These are phyloP conservation scores for Acestrorhynchus altus DNA, from an alignment of 2,797 vertebrate genomes.

Conservation along the genomic window DNA sequence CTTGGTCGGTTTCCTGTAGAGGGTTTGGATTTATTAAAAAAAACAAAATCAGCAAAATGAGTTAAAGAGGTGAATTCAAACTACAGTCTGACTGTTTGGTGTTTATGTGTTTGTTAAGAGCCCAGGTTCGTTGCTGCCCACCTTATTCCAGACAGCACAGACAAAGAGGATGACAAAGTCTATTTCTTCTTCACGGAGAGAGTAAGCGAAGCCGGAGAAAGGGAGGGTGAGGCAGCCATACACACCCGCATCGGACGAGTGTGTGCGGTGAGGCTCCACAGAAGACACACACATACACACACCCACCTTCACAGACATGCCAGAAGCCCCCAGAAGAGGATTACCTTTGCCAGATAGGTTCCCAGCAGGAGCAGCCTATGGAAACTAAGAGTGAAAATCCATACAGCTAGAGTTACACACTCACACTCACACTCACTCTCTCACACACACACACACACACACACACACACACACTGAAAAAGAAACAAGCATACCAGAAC, in stretches of 20 bases:
- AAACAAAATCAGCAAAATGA: too few species aligned
- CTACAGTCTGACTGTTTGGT: slow-evolving; percentile 20
- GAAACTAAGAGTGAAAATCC: slow-evolving; percentile 21
- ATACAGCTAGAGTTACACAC: slow-evolving; percentile 5
- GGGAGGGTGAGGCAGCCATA: slow-evolving; percentile 82
- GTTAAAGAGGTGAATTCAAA: too few species aligned
- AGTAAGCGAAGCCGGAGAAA: slow-evolving; percentile 79
- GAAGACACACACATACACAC: not conserved
- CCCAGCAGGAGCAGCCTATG: slow-evolving; percentile 12
- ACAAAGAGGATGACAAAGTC: slow-evolving; percentile 89
- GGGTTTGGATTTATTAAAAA: too few species aligned
- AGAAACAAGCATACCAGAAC: slow-evolving; percentile 45
- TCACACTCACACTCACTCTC: slow-evolving; percentile 5
- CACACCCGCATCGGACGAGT: slow-evolving; percentile 89
- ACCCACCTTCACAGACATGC: not conserved
- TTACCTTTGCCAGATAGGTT: slow-evolving; percentile 1
- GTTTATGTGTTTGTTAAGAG: slow-evolving; percentile 73
- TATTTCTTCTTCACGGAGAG: slow-evolving; percentile 98
- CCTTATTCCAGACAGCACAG: slow-evolving; percentile 88
- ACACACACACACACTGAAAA: slow-evolving; percentile 23
- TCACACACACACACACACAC: slow-evolving; percentile 33
- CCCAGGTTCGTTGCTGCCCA: slow-evolving; percentile 89
- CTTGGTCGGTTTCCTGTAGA: too few species aligned
- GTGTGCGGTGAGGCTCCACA: slow-evolving; percentile 84
- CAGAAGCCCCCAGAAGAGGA: slow-evolving; percentile 16